These are phyloP conservation scores for Hybognathus amarus DNA, from an alignment of 2,797 vertebrate genomes.

Conservation along the genomic window DNA sequence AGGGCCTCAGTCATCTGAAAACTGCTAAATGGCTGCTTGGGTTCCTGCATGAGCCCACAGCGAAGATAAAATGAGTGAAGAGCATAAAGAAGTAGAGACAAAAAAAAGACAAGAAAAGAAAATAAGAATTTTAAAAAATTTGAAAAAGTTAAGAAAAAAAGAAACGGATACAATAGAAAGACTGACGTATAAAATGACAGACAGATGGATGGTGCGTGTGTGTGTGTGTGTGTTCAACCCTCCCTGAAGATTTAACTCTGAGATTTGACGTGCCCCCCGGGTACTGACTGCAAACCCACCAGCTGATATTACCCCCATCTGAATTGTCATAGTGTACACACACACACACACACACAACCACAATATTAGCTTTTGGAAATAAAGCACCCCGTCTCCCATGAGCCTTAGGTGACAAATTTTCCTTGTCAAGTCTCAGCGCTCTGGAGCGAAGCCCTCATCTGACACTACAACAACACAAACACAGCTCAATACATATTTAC, in stretches of 20 bases:
- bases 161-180: background rate
- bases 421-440: conserved; percentile 11
- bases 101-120: background rate
- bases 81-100: background rate
- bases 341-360: conserved; percentile 10
- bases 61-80: conserved; percentile 87
- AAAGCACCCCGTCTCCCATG: conserved; percentile 17
- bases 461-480: conserved; percentile 12
- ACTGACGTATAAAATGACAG: background rate
- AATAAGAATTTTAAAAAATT: background rate
- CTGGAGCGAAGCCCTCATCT: conserved; percentile 15
- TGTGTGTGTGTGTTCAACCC: background rate
- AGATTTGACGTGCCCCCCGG: conserved; percentile 19
- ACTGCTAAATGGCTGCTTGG: conserved; percentile 87
- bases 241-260: conserved; percentile 15
- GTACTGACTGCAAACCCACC: conserved; percentile 20
- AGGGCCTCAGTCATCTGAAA: conserved; percentile 76
- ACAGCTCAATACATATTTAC: background rate
- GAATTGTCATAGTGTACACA: conserved; percentile 34
- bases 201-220: background rate
- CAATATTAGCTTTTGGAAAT: conserved; percentile 50
- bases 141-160: background rate
- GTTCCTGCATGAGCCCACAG: conserved; percentile 81
- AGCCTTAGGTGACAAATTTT: conserved; percentile 45
- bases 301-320: conserved; percentile 47